Base-by-base conservation (phyloP, 2,888 invertebrate species). In the Drosophila anomelani region DNA sequence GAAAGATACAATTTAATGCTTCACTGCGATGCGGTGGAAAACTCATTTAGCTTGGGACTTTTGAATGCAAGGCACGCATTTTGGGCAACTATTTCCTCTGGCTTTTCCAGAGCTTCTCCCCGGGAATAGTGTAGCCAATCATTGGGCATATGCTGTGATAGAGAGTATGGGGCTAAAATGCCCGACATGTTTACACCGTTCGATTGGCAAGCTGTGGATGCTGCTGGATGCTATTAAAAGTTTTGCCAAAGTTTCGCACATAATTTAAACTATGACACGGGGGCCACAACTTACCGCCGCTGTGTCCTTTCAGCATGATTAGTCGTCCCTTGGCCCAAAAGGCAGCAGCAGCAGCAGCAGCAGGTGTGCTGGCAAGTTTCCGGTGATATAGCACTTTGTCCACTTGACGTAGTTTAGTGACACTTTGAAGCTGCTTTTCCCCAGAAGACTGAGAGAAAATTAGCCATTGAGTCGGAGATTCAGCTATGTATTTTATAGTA, bases 1-100 rank as follows among this genome's bases (percentile, higher is more conserved):
- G 79, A 70, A 76, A 80, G 81, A 84, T 79, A 82, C 85, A 89
- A 89, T 89, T 89, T 88, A 82, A 81, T 85, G 88, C 81, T 76
- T 85, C 78, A 87, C 71, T 86, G 88, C 80, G 59, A 54, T 44
- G 51, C 59, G 63, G 67, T 66, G 69, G 61, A 73, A 78, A 79
- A 83, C 83, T 79, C 75, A 87, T 76, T 79, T 69, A 57, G 71
- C 61, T 62, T 41, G 55, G 13, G 7, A 32, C 44, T 49, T 58
- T 26, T 49, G 60, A 74, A 84, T 85, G 79, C 86, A 23, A 55
- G 68, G 81, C 86, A 84, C 86, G 84, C 81, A 66, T 75, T 58
- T 51, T 47, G 73, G 69, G 34, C 47, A 46, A 51, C 66, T 38
- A 66, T 56, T 58, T 38, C 63, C 71, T 36, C n/a, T 15, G 46